A percentile compares a stretch with the other conserved stretches of the same genome.
Evolutionary conservation across 1,140 invertebrate genomes (phyloP).

Genomic region (Ladona fulva): DNA sequence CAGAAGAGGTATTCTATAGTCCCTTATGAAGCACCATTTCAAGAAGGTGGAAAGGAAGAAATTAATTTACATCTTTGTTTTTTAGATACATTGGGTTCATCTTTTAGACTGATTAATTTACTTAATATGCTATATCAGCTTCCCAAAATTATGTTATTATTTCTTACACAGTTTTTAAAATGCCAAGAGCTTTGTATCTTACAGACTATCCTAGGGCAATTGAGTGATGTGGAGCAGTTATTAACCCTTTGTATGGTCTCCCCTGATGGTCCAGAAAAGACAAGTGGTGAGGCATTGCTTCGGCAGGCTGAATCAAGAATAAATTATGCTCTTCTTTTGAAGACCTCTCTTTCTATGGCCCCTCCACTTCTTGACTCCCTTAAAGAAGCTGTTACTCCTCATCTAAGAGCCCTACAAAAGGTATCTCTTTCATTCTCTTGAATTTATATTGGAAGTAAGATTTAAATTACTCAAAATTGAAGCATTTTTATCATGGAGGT

Average conservation of each 20-base stretch:
- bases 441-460: too few relatives aligned
- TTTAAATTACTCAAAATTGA: too few relatives aligned
- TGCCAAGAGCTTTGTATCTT: constrained; percentile 20
- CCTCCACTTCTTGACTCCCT: constrained; percentile 54
- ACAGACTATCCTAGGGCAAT: constrained; percentile 42
- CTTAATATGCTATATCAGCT: too few relatives aligned
- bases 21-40: too few relatives aligned
- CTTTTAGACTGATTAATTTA: too few relatives aligned
- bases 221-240: constrained; percentile 53
- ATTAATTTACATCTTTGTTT: too few relatives aligned
- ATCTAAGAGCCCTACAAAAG: constrained; percentile 51
- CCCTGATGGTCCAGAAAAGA: constrained; percentile 36
- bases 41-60: too few relatives aligned
- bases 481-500: too few relatives aligned
- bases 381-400: constrained; percentile 42
- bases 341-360: constrained; percentile 63
- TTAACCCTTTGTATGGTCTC: constrained; percentile 47
- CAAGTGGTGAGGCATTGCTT: constrained; percentile 26
- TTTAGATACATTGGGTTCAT: too few relatives aligned
- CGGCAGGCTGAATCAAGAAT: constrained; percentile 61
- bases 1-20: too few relatives aligned
- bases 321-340: constrained; percentile 68
- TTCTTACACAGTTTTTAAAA: too few relatives aligned
- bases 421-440: constrained; percentile 33
- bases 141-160: too few relatives aligned